phyloP scores from a whole-genome alignment of 2,888 invertebrate genomes.

The Macroteleia sp. region DNA sequence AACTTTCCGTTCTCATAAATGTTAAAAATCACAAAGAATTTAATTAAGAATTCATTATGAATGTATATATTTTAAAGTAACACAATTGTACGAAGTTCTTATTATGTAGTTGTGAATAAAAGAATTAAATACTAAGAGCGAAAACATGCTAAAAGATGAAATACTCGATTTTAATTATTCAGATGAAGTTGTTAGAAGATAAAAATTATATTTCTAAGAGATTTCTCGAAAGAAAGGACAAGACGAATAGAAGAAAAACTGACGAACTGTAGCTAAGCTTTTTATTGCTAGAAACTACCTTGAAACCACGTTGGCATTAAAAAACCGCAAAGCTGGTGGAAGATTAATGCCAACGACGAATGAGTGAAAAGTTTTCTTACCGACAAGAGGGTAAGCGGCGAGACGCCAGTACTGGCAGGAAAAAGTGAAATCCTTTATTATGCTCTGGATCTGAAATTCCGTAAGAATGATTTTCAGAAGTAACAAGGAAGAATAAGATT shows the following conservation, averaged over 20 bases:
- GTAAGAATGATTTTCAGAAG: conserved; percentile 41
- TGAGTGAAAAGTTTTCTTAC: conserved; percentile 60
- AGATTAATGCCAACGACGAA: conserved; percentile 66
- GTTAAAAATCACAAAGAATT: no score
- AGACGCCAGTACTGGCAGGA: conserved; percentile 1
- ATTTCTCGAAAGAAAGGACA: conserved; percentile 15
- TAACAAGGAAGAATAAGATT: conserved; percentile 36
- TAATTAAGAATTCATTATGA: no score
- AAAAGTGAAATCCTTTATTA: conserved; percentile 49
- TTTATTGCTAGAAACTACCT: conserved; percentile 42
- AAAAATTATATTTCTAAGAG: conserved; percentile 1
- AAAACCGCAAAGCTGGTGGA: conserved; percentile 53
- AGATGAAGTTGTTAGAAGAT: no score
- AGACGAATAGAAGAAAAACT: conserved; percentile 43
- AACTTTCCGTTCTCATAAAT: no score
- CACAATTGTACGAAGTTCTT: no score
- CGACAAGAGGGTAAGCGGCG: conserved; percentile 27
- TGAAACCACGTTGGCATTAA: conserved; percentile 55
- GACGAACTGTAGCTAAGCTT: conserved; percentile 49
- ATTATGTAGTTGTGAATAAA: no score
- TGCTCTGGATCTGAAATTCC: conserved; percentile 38
- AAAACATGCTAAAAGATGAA: no score
- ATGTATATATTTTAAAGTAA: no score
- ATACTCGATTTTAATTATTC: no score
- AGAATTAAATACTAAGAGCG: no score